Percentiles rank a stretch among this genome's conserved stretches.
Conservation (phyloP, 2,113 vertebrate species). For the Ailuropoda melanoleuca region DNA sequence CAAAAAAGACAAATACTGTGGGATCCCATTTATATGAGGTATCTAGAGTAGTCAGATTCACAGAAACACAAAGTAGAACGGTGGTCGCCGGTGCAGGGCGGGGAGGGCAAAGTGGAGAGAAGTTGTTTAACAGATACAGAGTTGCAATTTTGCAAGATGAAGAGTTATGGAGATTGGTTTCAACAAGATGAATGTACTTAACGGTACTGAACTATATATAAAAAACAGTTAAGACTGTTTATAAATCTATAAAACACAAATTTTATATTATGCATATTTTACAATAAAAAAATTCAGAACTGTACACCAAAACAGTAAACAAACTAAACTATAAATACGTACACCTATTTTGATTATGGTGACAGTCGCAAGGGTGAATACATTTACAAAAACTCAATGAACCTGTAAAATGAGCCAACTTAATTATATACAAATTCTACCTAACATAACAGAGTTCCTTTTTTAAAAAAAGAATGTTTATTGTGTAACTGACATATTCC, state of each 20-base stretch:
- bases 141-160: neutral
- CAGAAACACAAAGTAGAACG: neutral
- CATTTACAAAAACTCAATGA: neutral
- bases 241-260: neutral
- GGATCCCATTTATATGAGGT: neutral
- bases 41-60: neutral
- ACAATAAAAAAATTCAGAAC: neutral
- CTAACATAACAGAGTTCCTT: neutral
- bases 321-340: neutral
- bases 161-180: neutral
- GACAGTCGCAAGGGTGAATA: neutral
- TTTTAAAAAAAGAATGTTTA: neutral
- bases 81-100: neutral
- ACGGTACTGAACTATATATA: neutral
- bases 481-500: neutral
- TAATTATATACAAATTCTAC: slow-evolving; percentile 36
- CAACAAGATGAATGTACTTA: neutral
- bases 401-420: slow-evolving; percentile 12
- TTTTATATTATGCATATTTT: slow-evolving; percentile 7
- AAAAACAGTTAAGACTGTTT: neutral
- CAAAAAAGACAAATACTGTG: neutral
- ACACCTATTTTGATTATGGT: neutral
- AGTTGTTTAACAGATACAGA: neutral
- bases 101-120: neutral
- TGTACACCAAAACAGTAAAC: neutral